phyloP scores from a whole-genome alignment of 2,113 vertebrate genomes.

The Gila orcuttii region DNA sequence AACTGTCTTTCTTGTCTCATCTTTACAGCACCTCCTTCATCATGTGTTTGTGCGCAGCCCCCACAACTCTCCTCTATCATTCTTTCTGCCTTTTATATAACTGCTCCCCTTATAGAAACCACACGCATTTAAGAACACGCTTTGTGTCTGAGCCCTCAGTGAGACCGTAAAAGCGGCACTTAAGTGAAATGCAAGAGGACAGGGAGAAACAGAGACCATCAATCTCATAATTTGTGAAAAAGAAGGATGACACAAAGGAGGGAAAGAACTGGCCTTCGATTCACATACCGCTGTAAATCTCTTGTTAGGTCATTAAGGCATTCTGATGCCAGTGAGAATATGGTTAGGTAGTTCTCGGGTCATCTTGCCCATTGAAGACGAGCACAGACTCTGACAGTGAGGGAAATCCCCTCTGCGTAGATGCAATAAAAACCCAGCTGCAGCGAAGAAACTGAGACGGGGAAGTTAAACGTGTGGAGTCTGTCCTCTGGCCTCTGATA shows the following conservation, averaged over 20 bases:
- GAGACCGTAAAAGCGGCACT: conserved; percentile 41
- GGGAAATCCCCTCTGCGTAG: conserved; percentile 53
- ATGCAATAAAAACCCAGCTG: conserved; percentile 62
- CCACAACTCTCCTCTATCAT: conserved; percentile 25
- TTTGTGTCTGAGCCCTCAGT: conserved; percentile 39
- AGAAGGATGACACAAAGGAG: conserved; percentile 55
- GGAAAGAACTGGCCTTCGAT: conserved; percentile 62
- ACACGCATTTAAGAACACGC: conserved; percentile 43
- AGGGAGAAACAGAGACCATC: conserved; percentile 56
- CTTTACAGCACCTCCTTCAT: conserved; percentile 46
- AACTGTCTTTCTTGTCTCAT: conserved; percentile 37
- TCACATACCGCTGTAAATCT: conserved; percentile 65
- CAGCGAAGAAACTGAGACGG: conserved; percentile 51
- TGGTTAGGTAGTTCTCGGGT: conserved; percentile 18
- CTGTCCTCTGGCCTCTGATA: conserved; percentile 41
- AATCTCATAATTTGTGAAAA: conserved; percentile 63
- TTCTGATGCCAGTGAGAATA: conserved; percentile 45
- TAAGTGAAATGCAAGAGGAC: conserved; percentile 23
- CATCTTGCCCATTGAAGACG: conserved; percentile 24
- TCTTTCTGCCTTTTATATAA: background rate
- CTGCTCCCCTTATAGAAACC: conserved; percentile 33
- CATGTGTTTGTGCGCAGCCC: conserved; percentile 11
- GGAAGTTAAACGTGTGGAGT: conserved; percentile 46
- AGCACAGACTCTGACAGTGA: conserved; percentile 44
- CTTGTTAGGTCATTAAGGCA: conserved; percentile 61